These are phyloP conservation scores for Idaea biselata DNA, from an alignment of 2,888 invertebrate species.

Conservation along the genomic window DNA sequence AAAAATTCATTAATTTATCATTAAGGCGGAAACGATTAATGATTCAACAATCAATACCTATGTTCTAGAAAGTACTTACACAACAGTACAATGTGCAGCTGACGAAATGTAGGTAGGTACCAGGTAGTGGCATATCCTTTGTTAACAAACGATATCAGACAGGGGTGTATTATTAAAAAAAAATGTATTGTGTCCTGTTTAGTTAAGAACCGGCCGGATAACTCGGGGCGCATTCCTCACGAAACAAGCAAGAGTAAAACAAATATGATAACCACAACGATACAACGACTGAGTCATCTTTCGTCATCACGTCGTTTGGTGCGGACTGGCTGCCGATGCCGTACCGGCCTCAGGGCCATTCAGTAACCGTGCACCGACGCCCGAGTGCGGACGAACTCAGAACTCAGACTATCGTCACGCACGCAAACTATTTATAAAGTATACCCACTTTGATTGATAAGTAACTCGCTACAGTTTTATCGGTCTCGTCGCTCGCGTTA, in stretches of 20 bases:
- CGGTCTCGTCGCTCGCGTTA: not conserved
- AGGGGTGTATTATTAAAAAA: constrained; percentile 8
- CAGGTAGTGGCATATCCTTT: constrained; percentile 4
- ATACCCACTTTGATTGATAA: constrained; percentile 46
- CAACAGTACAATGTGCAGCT: not conserved
- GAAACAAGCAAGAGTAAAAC: constrained; percentile 41
- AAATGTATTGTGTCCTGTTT: constrained; percentile 14
- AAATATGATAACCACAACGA: constrained; percentile 50
- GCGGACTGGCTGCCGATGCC: constrained; percentile 52
- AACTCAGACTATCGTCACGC: constrained; percentile 34
- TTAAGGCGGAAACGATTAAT: not conserved
- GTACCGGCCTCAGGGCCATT: constrained; percentile 18
- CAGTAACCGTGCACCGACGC: constrained; percentile 70
- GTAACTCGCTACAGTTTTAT: constrained; percentile 6
- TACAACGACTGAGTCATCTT: constrained; percentile 66
- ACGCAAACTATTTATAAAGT: constrained; percentile 45
- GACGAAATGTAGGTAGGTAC: not conserved
- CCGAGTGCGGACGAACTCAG: constrained; percentile 57
- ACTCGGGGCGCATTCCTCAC: constrained; percentile 36
- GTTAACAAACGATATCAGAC: not conserved
- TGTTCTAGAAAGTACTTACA: not conserved
- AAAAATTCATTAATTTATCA: not conserved
- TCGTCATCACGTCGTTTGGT: constrained; percentile 45
- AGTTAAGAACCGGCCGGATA: constrained; percentile 10
- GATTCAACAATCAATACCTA: not conserved